phyloP scores from a whole-genome alignment of 2,797 vertebrate genomes.

The Tapera naevia region DNA sequence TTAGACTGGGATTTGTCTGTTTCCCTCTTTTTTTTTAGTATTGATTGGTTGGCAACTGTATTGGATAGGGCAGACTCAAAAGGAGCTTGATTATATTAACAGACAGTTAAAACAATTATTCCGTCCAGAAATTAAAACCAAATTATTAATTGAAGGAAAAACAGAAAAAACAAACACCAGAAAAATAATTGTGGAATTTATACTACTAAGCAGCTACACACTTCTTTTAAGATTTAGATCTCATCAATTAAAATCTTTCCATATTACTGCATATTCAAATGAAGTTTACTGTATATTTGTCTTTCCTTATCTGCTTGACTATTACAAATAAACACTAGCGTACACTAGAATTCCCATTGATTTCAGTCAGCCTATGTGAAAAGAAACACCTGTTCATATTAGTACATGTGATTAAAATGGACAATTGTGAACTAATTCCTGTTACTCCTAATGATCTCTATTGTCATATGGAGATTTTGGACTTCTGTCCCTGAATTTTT shows the following conservation, averaged over 20 bases:
- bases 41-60: not conserved
- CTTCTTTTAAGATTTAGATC: not conserved
- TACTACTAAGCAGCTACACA: not conserved
- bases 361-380: not conserved
- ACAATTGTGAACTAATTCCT: not conserved
- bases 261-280: not conserved
- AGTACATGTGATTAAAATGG: not conserved
- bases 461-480: not conserved
- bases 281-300: not conserved
- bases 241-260: not conserved
- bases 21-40: not conserved
- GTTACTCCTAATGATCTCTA: not conserved
- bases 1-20: not conserved
- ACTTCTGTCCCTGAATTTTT: not conserved
- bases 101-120: not conserved
- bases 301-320: not conserved
- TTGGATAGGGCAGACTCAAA: not conserved
- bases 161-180: not conserved
- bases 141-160: not conserved
- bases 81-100: not conserved
- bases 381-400: not conserved
- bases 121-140: not conserved
- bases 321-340: not conserved
- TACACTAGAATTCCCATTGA: not conserved
- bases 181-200: not conserved